These are phyloP conservation scores for Mus musculus DNA, from an alignment of 2,113 vertebrate species.

Conservation along the genomic window DNA sequence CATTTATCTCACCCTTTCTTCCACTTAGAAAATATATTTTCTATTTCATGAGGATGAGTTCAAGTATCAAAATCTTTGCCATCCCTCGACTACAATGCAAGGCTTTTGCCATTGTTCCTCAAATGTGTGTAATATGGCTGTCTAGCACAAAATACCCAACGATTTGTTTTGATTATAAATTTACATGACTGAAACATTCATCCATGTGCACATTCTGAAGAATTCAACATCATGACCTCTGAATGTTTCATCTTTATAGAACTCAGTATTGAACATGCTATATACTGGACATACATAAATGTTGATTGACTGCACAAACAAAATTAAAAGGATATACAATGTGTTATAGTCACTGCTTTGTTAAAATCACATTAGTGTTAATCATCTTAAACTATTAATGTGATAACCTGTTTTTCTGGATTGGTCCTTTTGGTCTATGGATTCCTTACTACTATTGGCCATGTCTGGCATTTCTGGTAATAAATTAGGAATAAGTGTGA, in stretches of 20 bases:
- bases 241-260: conserved; percentile 13
- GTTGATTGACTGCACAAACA: not conserved
- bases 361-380: conserved; percentile 21
- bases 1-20: conserved; percentile 14
- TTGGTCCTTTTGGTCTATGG: conserved; percentile 49
- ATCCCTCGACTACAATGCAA: not conserved
- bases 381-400: conserved; percentile 45
- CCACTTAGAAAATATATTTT: conserved; percentile 42
- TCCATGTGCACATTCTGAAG: not conserved
- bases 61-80: not conserved
- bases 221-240: not conserved
- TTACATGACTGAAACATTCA: conserved; percentile 2
- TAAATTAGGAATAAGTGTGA: conserved; percentile 66
- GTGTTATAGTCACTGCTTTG: conserved; percentile 24
- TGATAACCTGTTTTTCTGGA: conserved; percentile 53
- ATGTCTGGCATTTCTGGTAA: conserved; percentile 76
- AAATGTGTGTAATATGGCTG: conserved; percentile 10
- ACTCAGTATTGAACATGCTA: conserved; percentile 1
- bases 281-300: conserved; percentile 14
- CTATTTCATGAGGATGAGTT: conserved; percentile 43
- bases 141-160: not conserved
- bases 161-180: conserved; percentile 48
- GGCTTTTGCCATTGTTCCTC: not conserved
- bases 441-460: conserved; percentile 53
- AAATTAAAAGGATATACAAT: not conserved